Base-by-base conservation (phyloP, 2,888 invertebrate species). In the Drosophila anomalata region DNA sequence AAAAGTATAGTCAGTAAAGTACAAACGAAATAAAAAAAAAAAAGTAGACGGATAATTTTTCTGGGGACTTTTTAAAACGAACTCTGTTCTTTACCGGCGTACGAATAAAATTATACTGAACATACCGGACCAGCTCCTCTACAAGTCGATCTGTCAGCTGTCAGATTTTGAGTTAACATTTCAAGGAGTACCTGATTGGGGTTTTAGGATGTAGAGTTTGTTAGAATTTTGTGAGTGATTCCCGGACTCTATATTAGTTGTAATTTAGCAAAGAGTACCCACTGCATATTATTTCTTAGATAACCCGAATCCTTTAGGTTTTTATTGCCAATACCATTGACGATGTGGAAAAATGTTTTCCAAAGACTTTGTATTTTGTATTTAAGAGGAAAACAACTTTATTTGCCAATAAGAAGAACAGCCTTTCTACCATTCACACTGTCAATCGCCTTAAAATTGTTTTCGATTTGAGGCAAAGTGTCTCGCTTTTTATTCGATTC, bases 371-470 rank as follows among this genome's bases (percentile, higher is more conserved):
- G 22, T 22, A 44, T 44, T 12, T 20, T 44, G 22, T 22, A 44
- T 44, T 20, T 20, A 44, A 12, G 22, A 44, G 44, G 20, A 44
- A 42, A 44, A 44, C 44, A 44, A 22, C 12, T 44, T 44, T 44
- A 44, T 44, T 44, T 6, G 22, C 24, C 14, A 3, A 3, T 24
- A n/a, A 12, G 12, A 24, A 36, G 36, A 24, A 26, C 39, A n/a
- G 12, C 42, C 20, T 17, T 24, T 5, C 46, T n/a, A 12, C 51
- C 14, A 14, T 46, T 14, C 53, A 50, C 56, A 50, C 47, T 65
- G 76, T 69, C 72, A 86, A 83, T 88, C 87, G 72, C 77, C 84
- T 88, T 88, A 88, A 88, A 86, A 88, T 86, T 86, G 86, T 87
- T 86, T 87, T 79, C 69, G 46, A 83, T 70, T 56, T 55, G 50